phyloP scores from a whole-genome alignment of 2,888 invertebrate genomes.

The Escarpia spicata region DNA sequence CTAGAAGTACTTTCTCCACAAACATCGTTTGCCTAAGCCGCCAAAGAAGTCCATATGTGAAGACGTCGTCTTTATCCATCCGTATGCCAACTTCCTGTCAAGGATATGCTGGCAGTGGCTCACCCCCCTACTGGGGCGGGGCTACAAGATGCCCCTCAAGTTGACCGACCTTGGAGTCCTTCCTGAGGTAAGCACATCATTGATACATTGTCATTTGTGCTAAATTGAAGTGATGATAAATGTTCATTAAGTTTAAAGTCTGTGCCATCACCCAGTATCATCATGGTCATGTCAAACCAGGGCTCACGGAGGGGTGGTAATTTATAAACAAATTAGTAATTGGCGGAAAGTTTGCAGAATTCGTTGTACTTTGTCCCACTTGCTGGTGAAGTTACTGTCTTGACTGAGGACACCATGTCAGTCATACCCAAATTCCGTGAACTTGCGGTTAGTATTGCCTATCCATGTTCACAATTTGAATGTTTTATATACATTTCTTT shows the following conservation, averaged over 20 bases:
- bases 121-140: slow-evolving; percentile 75
- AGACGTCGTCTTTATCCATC: slow-evolving; percentile 25
- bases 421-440: too few relatives aligned
- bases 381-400: too few relatives aligned
- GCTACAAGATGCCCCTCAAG: slow-evolving; percentile 75
- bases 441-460: too few relatives aligned
- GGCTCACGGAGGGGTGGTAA: too few relatives aligned
- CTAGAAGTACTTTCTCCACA: not conserved
- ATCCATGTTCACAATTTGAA: too few relatives aligned
- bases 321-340: too few relatives aligned
- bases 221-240: not conserved
- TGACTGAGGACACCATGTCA: too few relatives aligned
- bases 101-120: slow-evolving; percentile 84
- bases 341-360: too few relatives aligned
- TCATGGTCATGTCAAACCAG: too few relatives aligned
- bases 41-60: not conserved
- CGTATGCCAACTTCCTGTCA: slow-evolving; percentile 67
- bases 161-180: slow-evolving; percentile 76
- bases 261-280: too few relatives aligned
- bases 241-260: not conserved
- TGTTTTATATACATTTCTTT: too few relatives aligned
- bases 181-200: slow-evolving; percentile 26
- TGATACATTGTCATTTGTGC: not conserved
- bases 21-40: not conserved
- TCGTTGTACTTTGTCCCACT: too few relatives aligned